Conservation (phyloP, 2,797 vertebrate genomes). For the Trachops cirrhosus region DNA sequence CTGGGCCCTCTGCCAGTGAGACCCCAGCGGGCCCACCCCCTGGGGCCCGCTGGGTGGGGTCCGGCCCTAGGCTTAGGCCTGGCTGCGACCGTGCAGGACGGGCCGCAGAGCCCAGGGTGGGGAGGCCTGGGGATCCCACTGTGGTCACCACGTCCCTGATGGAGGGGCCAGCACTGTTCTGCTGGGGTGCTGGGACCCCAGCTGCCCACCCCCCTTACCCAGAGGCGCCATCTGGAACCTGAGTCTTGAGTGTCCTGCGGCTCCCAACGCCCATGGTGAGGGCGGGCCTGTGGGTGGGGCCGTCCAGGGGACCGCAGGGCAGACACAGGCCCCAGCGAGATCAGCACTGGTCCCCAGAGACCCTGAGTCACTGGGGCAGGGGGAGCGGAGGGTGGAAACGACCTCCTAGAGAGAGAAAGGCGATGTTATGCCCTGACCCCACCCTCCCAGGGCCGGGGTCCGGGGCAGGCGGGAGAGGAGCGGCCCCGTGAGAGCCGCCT, state of each 20-base stretch:
- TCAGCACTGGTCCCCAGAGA: not conserved
- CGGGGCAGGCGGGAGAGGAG: fast-evolving
- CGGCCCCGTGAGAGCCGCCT: fast-evolving
- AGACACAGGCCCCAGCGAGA: fast-evolving
- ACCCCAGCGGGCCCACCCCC: not conserved
- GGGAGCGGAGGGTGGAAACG: fast-evolving
- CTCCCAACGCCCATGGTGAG: fast-evolving
- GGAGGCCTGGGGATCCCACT: not conserved
- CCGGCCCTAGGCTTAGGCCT: not conserved
- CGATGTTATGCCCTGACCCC: fast-evolving
- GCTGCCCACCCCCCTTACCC: fast-evolving
- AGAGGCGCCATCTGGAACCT: fast-evolving
- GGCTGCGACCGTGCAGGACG: not conserved
- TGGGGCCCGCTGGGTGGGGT: not conserved
- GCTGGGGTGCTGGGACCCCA: fast-evolving
- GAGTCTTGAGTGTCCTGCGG: not conserved
- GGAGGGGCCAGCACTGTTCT: fast-evolving
- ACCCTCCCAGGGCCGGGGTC: fast-evolving
- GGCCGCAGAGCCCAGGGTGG: not conserved
- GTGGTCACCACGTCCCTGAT: fast-evolving
- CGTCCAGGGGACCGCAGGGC: fast-evolving
- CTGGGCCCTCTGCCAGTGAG: not conserved
- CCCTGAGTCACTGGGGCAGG: fast-evolving
- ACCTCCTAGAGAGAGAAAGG: not conserved
- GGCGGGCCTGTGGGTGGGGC: not conserved